Percentiles rank a stretch among this genome's conserved stretches.
Conservation (phyloP, 2,113 vertebrate genomes). For the Xiphophorus maculatus region DNA sequence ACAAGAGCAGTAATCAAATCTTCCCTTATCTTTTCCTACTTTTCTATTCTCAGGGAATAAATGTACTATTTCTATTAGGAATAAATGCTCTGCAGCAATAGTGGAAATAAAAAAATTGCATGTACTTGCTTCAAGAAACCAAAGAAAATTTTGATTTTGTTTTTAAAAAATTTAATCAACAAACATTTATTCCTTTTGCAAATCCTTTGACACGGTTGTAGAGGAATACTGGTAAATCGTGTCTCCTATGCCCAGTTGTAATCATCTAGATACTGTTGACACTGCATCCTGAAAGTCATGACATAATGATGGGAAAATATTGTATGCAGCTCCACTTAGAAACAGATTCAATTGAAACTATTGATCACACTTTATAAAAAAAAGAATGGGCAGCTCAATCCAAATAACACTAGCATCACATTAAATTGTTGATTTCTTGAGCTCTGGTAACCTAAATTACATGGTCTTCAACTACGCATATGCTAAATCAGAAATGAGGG, state of each 20-base stretch:
- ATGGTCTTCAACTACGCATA: background rate
- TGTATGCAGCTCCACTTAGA: too few relatives aligned
- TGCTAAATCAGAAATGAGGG: background rate
- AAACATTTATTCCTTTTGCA: slow-evolving; percentile 11
- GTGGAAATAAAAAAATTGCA: slow-evolving; percentile 48
- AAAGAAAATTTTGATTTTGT: slow-evolving; percentile 56
- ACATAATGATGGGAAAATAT: background rate
- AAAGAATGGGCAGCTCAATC: background rate
- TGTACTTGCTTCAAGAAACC: slow-evolving; percentile 53
- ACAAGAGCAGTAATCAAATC: slow-evolving; percentile 68
- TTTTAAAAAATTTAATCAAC: background rate
- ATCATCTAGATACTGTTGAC: slow-evolving; percentile 40
- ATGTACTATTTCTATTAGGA: slow-evolving; percentile 8
- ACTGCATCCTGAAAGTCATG: slow-evolving; percentile 48
- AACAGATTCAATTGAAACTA: background rate
- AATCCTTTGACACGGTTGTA: slow-evolving; percentile 38
- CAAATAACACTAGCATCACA: slow-evolving; percentile 10
- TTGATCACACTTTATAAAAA: background rate
- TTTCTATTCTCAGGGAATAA: slow-evolving; percentile 35
- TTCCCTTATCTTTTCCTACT: slow-evolving; percentile 50
- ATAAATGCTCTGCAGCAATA: slow-evolving; percentile 51
- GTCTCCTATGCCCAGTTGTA: slow-evolving; percentile 30
- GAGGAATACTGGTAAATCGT: slow-evolving; percentile 23
- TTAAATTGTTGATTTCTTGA: slow-evolving; percentile 12
- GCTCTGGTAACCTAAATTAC: slow-evolving; percentile 15